Base-by-base conservation (phyloP, 2,888 invertebrate species). In the Argynnis bischoffii region DNA sequence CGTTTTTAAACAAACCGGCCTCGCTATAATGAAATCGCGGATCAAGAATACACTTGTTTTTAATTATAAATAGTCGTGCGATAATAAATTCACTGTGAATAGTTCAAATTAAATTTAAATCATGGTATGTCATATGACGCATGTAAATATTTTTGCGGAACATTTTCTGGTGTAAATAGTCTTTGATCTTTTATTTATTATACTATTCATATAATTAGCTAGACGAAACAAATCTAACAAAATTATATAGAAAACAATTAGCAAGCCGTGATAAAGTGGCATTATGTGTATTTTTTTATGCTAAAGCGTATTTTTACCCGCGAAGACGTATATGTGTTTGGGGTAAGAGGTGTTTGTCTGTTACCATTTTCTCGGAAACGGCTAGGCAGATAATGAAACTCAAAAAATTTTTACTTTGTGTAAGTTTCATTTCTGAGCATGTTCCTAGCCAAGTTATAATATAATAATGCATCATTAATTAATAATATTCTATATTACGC, bases 1-100 rank as follows among this genome's bases (percentile, higher is more conserved):
- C 81, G 80, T 84, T 86, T 83, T 81, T 78, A 80, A 84, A 88
- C 76, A 77, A 78, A 80, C 78, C 75, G 72, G 70, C 75, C 60
- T 70, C 74, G 71, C 74, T 69, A 75, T 75, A 77, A 76, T 76
- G 71, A 71, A 74, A 73, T 68, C 67, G 66, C 65, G 66, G 55
- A 69, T 72, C 69, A 67, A 72, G 74, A 77, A 77, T 76, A 74
- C 67, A 75, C 72, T 72, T 66, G 70, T 71, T 77, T 76, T 72
- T 75, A 75, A 73, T 75, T 75, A 75, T 72, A 71, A 71, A 70
- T 65, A 53, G 59, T 63, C 54, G 26, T 63, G 61, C 55, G 69
- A 67, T 71, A 69, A 73, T 69, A 67, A 70, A 71, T 61, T 53
- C 54, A 66, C 68, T 63, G 63, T 66, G 64, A 64, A 56, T 54